Evolutionary conservation across 2,797 vertebrate genomes (phyloP), one percentile per base, ranked within the genome.

Genomic region (Phrynocephalus forsythii): DNA sequence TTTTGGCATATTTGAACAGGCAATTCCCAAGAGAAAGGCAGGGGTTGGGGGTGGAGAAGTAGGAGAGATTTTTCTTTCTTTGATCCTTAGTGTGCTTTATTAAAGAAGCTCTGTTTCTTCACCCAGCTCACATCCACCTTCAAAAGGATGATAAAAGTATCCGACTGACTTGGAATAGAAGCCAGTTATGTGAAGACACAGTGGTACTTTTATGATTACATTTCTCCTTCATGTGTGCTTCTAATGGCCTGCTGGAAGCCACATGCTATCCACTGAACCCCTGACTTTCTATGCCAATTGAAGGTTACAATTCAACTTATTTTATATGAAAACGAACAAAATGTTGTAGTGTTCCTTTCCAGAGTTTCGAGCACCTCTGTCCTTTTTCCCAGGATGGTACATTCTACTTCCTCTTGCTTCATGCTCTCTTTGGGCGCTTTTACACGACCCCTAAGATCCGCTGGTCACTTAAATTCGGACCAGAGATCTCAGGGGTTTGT

Each of bases 71-170:
- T 44, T 79, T 86, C 66, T 48, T 28, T 18, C 77, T 87, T 80
- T 87, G 85, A 87, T 81, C 71, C 44, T 79, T 7, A 9, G 69
- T 77, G 48, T 44, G 69, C 78, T 77, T 85, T 85, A 71, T 66
- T 68, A 81, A 81, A 84, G 82, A 83, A 73, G 10, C 85, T 79
- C 73, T 83, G 33, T 88, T 73, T 84, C 69, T 77, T 28, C 71
- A 82, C 69, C 89, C 86, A 71, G 87, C 82, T 82, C 79, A 60
- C 66, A 71, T 67, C 89, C 71, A 68, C 84, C 82, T 90, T 87
- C 86, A 87, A 87, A 82, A 81, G 78, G 16, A 8, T 3, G 22
- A 71, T 56, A 78, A 86, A 86, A 86, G 84, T 84, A 76, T 87
- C 50, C 68, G 66, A 69, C 82, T 48, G 76, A 15, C 50, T 50